Percentiles rank a stretch among this genome's conserved stretches.
phyloP scores from a whole-genome alignment of 2,113 vertebrate species.

The Chamaea fasciata region DNA sequence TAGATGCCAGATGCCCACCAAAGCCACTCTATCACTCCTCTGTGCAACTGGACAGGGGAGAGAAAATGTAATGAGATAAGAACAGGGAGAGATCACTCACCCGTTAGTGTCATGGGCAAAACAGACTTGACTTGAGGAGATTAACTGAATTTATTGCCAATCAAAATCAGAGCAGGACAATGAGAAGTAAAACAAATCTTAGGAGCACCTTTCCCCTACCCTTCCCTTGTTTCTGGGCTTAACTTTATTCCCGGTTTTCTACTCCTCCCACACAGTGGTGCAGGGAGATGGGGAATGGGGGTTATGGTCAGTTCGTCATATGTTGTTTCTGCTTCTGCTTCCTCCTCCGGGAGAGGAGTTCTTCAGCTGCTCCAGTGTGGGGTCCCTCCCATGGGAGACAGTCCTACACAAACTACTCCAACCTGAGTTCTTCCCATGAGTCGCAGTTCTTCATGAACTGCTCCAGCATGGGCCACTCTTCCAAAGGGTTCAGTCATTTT shows the following conservation, averaged over 20 bases:
- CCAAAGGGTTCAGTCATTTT: neutral
- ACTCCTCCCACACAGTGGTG: neutral
- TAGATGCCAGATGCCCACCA: neutral
- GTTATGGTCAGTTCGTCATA: neutral
- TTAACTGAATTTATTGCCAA: neutral
- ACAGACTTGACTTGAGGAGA: neutral
- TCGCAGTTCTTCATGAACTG: neutral
- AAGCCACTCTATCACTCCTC: neutral
- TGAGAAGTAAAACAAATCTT: neutral
- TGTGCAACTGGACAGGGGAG: neutral
- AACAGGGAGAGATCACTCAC: neutral
- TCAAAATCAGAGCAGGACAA: neutral
- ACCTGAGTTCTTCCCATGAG: neutral
- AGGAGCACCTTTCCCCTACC: neutral
- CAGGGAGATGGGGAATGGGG: neutral
- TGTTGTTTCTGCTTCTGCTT: neutral
- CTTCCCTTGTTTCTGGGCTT: neutral
- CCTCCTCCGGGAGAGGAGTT: neutral
- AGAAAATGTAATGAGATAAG: neutral
- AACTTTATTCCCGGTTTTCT: neutral
- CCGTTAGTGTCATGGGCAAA: neutral
- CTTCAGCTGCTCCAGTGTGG: neutral
- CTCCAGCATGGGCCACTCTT: neutral
- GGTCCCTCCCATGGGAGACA: neutral
- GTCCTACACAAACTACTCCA: neutral